Base-by-base conservation (phyloP, 2,888 invertebrate species). In the Synanthedon andrenaeformis region DNA sequence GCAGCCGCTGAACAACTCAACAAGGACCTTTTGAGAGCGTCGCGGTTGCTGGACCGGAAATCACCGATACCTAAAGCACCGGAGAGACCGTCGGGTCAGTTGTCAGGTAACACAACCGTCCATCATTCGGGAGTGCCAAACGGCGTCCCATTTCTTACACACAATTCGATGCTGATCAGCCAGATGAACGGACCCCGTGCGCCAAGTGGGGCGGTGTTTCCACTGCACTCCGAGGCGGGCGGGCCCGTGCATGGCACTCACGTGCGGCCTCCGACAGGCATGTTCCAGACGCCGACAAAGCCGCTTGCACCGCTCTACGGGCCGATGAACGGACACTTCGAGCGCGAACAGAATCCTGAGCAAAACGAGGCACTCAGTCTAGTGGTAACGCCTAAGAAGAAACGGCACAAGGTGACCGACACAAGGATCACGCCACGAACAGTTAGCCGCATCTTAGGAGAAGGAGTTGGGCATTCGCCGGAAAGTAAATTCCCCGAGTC, bases 331-430 rank as follows among this genome's bases (percentile, higher is more conserved):
- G 89, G 89, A 14, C 84, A 89, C 90, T 82, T 88, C 89, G 72
- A 92, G 88, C 89, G 91, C 63, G 90, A 93, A 86, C 35, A 35
- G 35, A 92, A 93, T 72, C 92, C 94, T 49, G 96, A 96, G 76
- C 96, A 96, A 79, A 96, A 96, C 79, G 97, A 97, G 78, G 97
- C 98, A 3, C 91, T 98, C 55, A 96, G 97, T 75, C 90, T 98
- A 67, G 97, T 98, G 56, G 96, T 98, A 64, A 95, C 96, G 51
- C 96, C 96, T 2, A 97, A 97, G 86, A 98, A 97, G 90, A 98
- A 97, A 87, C 91, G 98, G 54, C 97, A 98, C 75, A 98, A 98
- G 93, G 96, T 97, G 69, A 98, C 98, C 42, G 97, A 97, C 74
- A 96, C 96, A 54, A 90, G 97, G 65, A 95, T 97, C 64, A 96